A percentile compares a stretch with the other conserved stretches of the same genome.
Conservation (phyloP, 2,113 vertebrate genomes). For the Propithecus coquereli region DNA sequence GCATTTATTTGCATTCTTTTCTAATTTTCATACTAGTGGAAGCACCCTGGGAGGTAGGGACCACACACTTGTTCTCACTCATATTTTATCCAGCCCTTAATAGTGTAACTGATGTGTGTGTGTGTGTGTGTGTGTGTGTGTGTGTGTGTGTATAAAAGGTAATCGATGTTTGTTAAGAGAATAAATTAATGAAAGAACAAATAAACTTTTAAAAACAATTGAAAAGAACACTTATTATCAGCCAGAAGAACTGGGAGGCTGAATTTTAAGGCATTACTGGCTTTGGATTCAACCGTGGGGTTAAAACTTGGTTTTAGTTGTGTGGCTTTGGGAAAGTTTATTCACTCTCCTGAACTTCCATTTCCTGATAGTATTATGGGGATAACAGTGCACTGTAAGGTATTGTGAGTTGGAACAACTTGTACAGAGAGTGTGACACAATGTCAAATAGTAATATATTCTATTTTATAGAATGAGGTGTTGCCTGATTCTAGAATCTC, state of each 20-base stretch:
- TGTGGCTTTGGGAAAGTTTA: not conserved
- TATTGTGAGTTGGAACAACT: not conserved
- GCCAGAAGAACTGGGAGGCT: not conserved
- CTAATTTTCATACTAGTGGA: not conserved
- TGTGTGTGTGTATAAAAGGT: not conserved
- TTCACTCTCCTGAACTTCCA: not conserved
- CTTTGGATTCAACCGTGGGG: not conserved
- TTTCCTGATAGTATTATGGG: not conserved
- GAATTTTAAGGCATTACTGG: not conserved
- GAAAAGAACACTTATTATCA: not conserved
- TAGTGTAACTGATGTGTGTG: not conserved
- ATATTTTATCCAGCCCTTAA: not conserved
- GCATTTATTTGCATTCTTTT: not conserved
- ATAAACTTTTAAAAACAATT: not conserved
- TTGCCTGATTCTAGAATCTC: not conserved
- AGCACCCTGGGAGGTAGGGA: not conserved
- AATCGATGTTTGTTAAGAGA: not conserved
- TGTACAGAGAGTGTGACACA: not conserved
- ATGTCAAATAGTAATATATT: not conserved
- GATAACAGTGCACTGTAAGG: accelerated
- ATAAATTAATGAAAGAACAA: constrained; percentile 9
- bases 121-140: no score
- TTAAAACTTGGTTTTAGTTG: not conserved
- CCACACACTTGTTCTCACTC: not conserved
- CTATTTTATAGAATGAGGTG: not conserved